A percentile compares a stretch with the other conserved stretches of the same genome.
Evolutionary conservation across 1,140 invertebrate genomes (phyloP).

Genomic region (Polypedilum pembai): DNA sequence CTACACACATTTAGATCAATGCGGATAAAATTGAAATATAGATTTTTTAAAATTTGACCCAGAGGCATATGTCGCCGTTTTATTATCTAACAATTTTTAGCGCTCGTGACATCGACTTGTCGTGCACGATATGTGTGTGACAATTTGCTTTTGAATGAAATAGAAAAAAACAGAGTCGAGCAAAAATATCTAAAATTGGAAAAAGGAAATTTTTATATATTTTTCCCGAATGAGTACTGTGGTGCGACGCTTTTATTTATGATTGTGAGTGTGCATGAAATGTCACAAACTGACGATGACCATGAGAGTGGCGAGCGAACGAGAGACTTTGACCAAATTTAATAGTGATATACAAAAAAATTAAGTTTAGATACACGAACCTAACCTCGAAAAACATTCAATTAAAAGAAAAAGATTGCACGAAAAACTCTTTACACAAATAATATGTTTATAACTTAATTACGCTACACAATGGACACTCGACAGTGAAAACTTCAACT

Average conservation of each 20-base stretch:
- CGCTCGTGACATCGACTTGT: neutral
- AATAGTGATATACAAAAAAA: too few relatives aligned
- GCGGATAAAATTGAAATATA: neutral
- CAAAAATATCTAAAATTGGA: too few relatives aligned
- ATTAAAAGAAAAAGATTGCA: neutral
- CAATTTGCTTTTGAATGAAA: neutral
- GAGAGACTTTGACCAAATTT: too few relatives aligned
- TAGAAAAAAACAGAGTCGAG: too few relatives aligned
- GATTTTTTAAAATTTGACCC: slow-evolving; percentile 1
- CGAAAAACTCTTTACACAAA: neutral
- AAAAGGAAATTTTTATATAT: too few relatives aligned
- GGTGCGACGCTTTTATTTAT: too few relatives aligned
- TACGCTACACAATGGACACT: neutral
- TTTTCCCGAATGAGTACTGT: too few relatives aligned
- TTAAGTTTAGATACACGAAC: neutral
- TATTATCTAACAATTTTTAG: slow-evolving; percentile 16
- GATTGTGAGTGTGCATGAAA: too few relatives aligned
- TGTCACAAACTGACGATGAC: too few relatives aligned
- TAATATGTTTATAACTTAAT: neutral
- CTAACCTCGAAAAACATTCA: slow-evolving; percentile 11
- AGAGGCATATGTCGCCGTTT: slow-evolving; percentile 22
- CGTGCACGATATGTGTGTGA: slow-evolving; percentile 6
- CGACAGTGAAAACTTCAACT: neutral
- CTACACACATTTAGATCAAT: neutral
- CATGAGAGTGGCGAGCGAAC: too few relatives aligned